These are phyloP conservation scores for Nudaria mundana DNA, from an alignment of 2,888 invertebrate species.

Conservation along the genomic window DNA sequence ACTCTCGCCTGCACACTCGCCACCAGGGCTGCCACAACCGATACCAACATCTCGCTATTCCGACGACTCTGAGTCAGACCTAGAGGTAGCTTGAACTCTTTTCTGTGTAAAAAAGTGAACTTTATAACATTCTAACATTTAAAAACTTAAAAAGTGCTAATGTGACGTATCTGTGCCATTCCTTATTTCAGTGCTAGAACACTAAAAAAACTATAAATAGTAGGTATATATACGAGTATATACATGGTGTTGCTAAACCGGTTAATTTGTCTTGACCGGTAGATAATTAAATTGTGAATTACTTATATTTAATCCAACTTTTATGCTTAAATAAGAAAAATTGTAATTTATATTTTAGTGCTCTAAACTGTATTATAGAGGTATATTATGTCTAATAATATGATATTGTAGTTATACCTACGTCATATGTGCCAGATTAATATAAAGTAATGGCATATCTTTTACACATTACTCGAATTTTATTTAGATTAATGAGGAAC, in stretches of 20 bases:
- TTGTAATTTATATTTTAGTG: conserved; percentile 22
- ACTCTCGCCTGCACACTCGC: conserved; percentile 41
- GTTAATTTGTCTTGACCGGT: conserved; percentile 14
- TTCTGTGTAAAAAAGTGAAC: conserved; percentile 2
- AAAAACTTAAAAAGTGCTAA: conserved; percentile 5
- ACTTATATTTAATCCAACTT: conserved; percentile 24
- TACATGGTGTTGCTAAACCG: conserved; percentile 8
- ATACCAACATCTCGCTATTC: conserved; percentile 73
- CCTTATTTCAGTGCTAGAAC: conserved; percentile 12
- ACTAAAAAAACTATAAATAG: conserved; percentile 14
- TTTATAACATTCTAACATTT: conserved; percentile 8
- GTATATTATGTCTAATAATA: no score
- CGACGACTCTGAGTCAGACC: conserved; percentile 89
- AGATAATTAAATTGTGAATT: conserved; percentile 23
- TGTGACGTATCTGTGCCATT: conserved; percentile 15
- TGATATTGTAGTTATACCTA: no score
- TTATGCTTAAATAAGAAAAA: conserved; percentile 17
- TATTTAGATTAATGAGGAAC: no score
- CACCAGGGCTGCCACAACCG: conserved; percentile 44
- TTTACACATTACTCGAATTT: no score
- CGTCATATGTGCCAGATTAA: neutral
- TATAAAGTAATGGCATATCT: no score
- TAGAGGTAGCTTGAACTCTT: conserved; percentile 86
- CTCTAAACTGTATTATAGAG: no score
- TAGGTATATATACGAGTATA: no score